Conservation (phyloP, 2,113 vertebrate genomes). For the Dasyurus viverrinus region DNA sequence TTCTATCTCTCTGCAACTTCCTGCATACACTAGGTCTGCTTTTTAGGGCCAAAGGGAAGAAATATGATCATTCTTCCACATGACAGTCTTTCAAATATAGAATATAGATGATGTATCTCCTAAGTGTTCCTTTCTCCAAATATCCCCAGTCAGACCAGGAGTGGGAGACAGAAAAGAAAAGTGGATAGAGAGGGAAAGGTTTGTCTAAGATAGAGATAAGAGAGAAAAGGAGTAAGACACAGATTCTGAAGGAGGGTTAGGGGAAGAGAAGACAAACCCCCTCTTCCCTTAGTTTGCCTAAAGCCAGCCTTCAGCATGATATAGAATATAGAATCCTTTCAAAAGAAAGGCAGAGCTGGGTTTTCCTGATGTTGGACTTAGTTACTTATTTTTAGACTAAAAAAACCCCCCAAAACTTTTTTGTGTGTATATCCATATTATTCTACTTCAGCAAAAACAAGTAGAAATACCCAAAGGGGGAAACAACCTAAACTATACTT, state of each 20-base stretch:
- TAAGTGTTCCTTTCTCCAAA: background rate
- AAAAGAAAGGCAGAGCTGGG: conserved; percentile 73
- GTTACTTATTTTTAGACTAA: conserved; percentile 72
- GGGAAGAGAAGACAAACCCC: background rate
- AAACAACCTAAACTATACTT: conserved; percentile 48
- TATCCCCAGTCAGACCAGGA: background rate
- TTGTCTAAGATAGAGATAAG: background rate
- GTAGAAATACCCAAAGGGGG: conserved; percentile 54
- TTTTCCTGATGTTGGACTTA: conserved; percentile 76
- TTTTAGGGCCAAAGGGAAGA: background rate
- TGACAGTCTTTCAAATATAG: background rate
- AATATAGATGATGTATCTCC: background rate
- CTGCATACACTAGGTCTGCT: background rate
- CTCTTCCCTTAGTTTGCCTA: conserved; percentile 34
- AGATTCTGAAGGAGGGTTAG: background rate
- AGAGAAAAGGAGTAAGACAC: background rate
- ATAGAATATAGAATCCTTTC: conserved; percentile 68
- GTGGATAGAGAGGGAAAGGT: background rate
- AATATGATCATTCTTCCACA: background rate
- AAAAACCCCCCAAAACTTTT: background rate
- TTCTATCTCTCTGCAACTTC: background rate
- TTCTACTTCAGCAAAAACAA: conserved; percentile 58
- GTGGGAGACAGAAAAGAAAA: background rate
- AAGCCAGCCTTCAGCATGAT: conserved; percentile 66
- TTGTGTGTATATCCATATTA: conserved; percentile 53